phyloP scores from a whole-genome alignment of 2,797 vertebrate species.

The Jordanella pulchra region DNA sequence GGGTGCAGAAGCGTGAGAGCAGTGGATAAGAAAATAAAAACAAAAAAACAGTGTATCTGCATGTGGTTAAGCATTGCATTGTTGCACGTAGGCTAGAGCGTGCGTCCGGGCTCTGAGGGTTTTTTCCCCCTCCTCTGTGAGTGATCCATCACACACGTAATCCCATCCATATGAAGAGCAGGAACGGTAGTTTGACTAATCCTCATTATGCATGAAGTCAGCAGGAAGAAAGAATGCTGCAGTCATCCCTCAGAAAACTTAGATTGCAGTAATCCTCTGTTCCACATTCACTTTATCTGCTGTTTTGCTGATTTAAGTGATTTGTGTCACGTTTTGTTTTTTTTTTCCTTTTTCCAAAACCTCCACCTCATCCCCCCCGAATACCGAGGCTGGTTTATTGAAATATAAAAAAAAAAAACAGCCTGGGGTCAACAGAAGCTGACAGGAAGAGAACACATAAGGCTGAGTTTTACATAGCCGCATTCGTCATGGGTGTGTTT shows the following conservation, averaged over 20 bases:
- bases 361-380: constrained; percentile 9
- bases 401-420: constrained; percentile 11
- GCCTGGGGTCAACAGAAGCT: not conserved
- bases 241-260: constrained; percentile 65
- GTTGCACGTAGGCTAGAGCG: constrained; percentile 21
- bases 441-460: constrained; percentile 12
- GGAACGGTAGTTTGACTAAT: constrained; percentile 64
- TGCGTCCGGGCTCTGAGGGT: constrained; percentile 36
- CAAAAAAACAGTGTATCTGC: constrained; percentile 25
- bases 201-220: constrained; percentile 61
- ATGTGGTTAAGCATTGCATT: constrained; percentile 35
- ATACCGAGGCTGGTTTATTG: constrained; percentile 23
- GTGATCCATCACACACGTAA: constrained; percentile 70
- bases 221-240: constrained; percentile 62
- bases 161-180: constrained; percentile 73
- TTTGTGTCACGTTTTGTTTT: constrained; percentile 5
- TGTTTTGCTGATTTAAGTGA: constrained; percentile 7
- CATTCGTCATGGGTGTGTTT: not conserved
- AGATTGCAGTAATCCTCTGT: constrained; percentile 48
- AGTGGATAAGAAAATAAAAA: constrained; percentile 15
- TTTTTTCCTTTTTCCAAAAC: constrained; percentile 19
- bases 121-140: constrained; percentile 33
- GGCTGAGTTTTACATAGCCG: constrained; percentile 3
- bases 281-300: constrained; percentile 6
- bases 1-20: not conserved